Conservation (phyloP, 1,140 invertebrate genomes). For the Achatina immaculata region DNA sequence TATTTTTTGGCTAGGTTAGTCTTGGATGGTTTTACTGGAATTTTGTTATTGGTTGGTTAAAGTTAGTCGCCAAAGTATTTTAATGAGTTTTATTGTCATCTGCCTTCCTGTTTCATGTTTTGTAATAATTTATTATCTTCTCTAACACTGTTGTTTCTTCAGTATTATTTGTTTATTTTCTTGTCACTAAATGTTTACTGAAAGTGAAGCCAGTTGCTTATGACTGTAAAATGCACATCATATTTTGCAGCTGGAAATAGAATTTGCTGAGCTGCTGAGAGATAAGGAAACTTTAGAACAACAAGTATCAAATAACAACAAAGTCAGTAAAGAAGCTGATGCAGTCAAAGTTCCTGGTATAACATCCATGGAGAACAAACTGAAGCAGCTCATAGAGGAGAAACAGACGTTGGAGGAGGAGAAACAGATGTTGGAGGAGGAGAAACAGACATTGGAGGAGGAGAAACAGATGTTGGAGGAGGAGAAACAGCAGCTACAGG, state of each 20-base stretch:
- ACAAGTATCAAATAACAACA: constrained; percentile 47
- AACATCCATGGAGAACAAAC: background rate
- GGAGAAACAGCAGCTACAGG: constrained; percentile 43
- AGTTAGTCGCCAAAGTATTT: no score
- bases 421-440: constrained; percentile 43
- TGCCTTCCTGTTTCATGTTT: no score
- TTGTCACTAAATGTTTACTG: no score
- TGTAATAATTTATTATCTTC: no score
- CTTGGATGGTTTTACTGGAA: no score
- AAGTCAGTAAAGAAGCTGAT: background rate
- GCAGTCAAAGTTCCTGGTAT: constrained; percentile 37
- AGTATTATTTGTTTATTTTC: no score
- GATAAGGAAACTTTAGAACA: constrained; percentile 63
- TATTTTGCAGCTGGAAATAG: constrained; percentile 39
- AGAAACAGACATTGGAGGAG: constrained; percentile 42
- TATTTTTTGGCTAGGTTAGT: no score
- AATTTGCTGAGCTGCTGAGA: constrained; percentile 59
- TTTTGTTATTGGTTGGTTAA: no score
- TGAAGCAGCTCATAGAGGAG: constrained; percentile 29
- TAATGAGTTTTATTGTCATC: no score
- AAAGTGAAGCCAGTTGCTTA: no score
- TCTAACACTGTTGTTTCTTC: no score
- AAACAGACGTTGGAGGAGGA: constrained; percentile 43
- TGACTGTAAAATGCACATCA: no score
- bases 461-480: constrained; percentile 43